Base-by-base conservation (phyloP, 2,888 invertebrate species). In the Eurytoma californica region DNA sequence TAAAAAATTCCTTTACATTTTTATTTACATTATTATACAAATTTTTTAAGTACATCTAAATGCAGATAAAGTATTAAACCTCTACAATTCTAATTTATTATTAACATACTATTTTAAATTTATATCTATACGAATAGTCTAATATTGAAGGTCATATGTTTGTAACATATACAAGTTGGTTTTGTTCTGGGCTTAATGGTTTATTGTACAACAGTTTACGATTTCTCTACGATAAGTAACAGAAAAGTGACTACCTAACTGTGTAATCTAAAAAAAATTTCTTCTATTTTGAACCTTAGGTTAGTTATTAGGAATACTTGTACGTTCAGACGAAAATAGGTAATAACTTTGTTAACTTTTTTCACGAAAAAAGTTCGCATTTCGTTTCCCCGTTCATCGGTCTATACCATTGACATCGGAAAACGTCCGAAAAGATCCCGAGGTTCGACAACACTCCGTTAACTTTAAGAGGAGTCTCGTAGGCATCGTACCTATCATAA, bases 391-490 rank as follows among this genome's bases (percentile, higher is more conserved):
- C n/a, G 13, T 81, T 76, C 78, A 81, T 81, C 9, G 55, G 0
- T 2, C 75, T 81, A 12, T 65, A 3, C 13, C n/a, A 2, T 0
- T 75, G 24, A 69, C 81, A 81, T 24, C 16, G 63, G 39, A 76
- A 81, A 0, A 76, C 68, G 2, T 68, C 51, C 0, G 78, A 72
- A 18, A 81, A 81, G 0, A 5, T 63, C 5, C 75, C 24, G 53
- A 81, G 47, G 60, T 81, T 81, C n/a, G 81, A 75, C 0, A 81
- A 58, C 4, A 81, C 81, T 13, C 81, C 81, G 60, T 81, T 81
- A 14, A 81, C 72, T 51, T 78, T 81, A 0, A 78, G 18, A 3
- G 81, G 75, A 3, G 75, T 68, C 30, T 81, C 81, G 58, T 81
- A 81, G 12, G 69, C 55, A 47, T 81, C 81, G 76, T 81, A 81